Conservation (phyloP, 1,140 invertebrate species). For the Trachymyrmex septentrionalis region DNA sequence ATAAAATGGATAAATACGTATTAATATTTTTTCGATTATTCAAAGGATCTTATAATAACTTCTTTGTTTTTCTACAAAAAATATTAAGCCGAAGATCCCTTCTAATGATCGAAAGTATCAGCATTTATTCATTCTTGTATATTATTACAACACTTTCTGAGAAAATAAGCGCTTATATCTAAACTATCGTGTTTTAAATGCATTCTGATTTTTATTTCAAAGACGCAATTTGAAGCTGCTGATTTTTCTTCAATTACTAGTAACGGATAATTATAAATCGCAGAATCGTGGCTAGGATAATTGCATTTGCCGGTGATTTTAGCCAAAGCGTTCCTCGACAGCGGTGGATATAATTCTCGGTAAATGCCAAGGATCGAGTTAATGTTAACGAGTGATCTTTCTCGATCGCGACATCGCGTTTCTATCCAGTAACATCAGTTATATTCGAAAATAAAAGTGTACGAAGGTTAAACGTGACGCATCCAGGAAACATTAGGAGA, state of each 20-base stretch:
- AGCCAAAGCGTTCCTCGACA: neutral
- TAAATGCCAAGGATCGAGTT: conserved; percentile 54
- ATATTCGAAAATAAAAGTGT: conserved; percentile 19
- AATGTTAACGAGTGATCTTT: conserved; percentile 41
- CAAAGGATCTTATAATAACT: neutral
- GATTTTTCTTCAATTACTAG: neutral
- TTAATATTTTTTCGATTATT: neutral
- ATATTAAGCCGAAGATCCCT: neutral
- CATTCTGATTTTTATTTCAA: neutral
- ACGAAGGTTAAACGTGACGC: conserved; percentile 22
- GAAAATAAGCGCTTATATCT: neutral
- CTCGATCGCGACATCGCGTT: conserved; percentile 19
- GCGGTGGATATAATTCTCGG: conserved; percentile 16
- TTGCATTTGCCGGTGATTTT: conserved; percentile 20
- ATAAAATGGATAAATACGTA: neutral
- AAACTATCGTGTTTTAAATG: too few relatives aligned
- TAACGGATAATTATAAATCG: conserved; percentile 1
- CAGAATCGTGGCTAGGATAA: conserved; percentile 19
- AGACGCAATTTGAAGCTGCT: neutral
- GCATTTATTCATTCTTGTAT: neutral
- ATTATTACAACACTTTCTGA: neutral
- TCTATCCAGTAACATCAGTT: neutral
- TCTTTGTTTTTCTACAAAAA: neutral
- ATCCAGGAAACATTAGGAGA: neutral
- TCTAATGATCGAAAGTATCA: neutral